Evolutionary conservation across 2,888 invertebrate genomes (phyloP), one percentile per base, ranked within the genome.

Genomic region (Oligia latruncula): DNA sequence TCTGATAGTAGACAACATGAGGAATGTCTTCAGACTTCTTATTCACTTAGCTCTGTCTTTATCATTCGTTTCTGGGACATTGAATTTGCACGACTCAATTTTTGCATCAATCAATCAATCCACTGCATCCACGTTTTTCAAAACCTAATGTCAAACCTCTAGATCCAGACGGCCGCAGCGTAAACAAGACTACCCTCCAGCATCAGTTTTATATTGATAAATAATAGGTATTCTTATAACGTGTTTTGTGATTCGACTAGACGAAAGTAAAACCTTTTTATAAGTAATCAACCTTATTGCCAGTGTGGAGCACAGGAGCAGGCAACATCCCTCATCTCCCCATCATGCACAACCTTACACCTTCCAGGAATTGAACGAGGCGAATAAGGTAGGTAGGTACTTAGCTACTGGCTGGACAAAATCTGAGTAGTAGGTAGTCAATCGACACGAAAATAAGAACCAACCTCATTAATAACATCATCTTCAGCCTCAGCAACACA

Each of bases 401-500:
- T 20, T 29, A 68, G 11, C 9, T 49, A 49, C 23, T 40, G 17
- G 55, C 55, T 15, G 35, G 3, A 71, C 9, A 29, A 55, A 11
- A 52, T 29, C 52, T 52, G 46, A 5, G 2, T 52, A 15, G 9
- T n/a, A 40, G 40, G 15, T n/a, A 13, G 71, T 62, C 23, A 58
- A 43, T 11, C 73, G 9, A 49, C 46, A 66, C 20, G 23, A 73
- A 71, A 43, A 17, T 68, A 49, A 17, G 2, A 65, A 85, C 87
- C 67, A 75, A 93, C 92, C 90, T 93, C 93, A 80, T 89, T 80
- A 52, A 83, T 67, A 15, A 86, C 79, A 64, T 91, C 91, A 79
- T 93, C 93, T 77, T 93, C 94, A 35, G 81, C 49, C 23, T 68
- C 81, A 11, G 77, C 66, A 52, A 87, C 81, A 55, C 86, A 91